Base-by-base conservation (phyloP, 2,113 vertebrate genomes). In the Syngnathoides biaculeatus region DNA sequence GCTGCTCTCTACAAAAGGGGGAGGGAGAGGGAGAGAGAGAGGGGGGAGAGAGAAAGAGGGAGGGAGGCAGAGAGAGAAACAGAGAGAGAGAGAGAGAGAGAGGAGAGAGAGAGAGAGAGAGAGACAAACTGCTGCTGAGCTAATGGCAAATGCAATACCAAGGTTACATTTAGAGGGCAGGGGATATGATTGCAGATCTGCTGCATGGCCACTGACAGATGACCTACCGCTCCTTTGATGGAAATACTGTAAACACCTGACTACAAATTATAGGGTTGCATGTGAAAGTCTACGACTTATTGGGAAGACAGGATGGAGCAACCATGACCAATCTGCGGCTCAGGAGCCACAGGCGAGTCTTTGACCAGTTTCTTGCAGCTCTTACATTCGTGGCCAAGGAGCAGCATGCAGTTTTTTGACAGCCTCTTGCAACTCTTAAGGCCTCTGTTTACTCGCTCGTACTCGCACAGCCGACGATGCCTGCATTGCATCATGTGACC, bases 141-240 rank as follows among this genome's bases (percentile, higher is more conserved):
- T 82, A 83, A 83, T 79, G 79, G 70, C 86, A 80, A 77, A 69
- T 65, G 72, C 82, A 82, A 88, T 88, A 80, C 75, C 80, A 79
- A 62, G 69, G 71, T 73, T 79, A 71, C 73, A 80, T 64, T 83
- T 69, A 64, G 66, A 75, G 65, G 42, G 69, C 61, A 10, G 53
- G 39, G 26, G 73, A 80, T 84, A 76, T 79, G 74, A 83, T 77
- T 73, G 81, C 64, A 65, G 73, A 79, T 75, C 66, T 71, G 75
- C 69, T 52, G 80, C 55, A 42, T 73, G 45, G 67, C 53, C 68
- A 58, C 67, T 71, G 63, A 71, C 68, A 43, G 45, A 70, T 1
- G 1, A 74, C 42, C 74, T 15, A 6, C 58, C 65, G 38, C 39
- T 64, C 9, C 62, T 22, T 69, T 14, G 57, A 72, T 38, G 56